These are phyloP conservation scores for Lasius fuliginosus DNA, from an alignment of 2,888 invertebrate genomes.

Conservation along the genomic window DNA sequence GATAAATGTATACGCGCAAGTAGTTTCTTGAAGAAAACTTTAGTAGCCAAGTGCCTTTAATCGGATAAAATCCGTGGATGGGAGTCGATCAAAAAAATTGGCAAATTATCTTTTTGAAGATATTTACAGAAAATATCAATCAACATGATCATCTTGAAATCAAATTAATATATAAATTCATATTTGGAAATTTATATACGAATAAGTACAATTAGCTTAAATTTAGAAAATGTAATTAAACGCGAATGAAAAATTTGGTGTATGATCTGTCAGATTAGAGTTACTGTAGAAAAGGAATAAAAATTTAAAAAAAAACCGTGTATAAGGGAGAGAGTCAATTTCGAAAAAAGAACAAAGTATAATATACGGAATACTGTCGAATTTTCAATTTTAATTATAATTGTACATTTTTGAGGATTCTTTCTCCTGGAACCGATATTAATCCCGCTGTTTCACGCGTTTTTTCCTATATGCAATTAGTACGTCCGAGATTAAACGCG, in stretches of 20 bases:
- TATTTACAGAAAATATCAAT: not conserved
- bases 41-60: not conserved
- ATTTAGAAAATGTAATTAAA: constrained; percentile 1
- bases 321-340: not conserved
- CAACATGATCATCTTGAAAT: not conserved
- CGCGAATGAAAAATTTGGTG: not conserved
- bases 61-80: constrained; percentile 17
- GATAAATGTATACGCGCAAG: not conserved
- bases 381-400: not conserved
- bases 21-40: constrained; percentile 13
- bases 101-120: not conserved
- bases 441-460: not conserved
- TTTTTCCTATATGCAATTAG: not conserved
- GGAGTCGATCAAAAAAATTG: not conserved
- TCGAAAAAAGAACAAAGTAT: not conserved
- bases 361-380: not conserved
- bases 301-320: not conserved
- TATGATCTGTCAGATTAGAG: not conserved
- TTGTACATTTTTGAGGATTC: not conserved
- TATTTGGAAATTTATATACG: not conserved
- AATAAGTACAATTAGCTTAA: not conserved
- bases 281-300: not conserved
- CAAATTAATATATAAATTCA: not conserved
- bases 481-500: not conserved
- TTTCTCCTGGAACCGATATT: not conserved